Evolutionary conservation across 2,888 invertebrate species (phyloP), one percentile per base, ranked within the genome.

Genomic region (Dicycla oo): DNA sequence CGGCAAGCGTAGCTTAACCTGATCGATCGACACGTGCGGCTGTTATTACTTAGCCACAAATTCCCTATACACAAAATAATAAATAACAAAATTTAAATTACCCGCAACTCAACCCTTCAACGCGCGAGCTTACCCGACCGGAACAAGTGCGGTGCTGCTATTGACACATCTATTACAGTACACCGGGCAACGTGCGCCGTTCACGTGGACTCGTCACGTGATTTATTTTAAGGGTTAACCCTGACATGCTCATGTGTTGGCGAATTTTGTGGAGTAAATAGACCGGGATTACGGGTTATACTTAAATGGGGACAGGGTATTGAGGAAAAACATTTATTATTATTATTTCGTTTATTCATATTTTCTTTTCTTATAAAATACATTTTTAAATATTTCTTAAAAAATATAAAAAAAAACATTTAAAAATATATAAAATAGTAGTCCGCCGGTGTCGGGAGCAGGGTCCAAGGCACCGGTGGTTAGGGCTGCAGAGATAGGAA

Each of bases 201-300:
- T 78, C 78, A 81, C 80, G 81, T 80, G 78, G 64, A 51, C 64
- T 34, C 20, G n/a, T 65, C 69, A n/a, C 73, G 78, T 80, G 81
- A 69, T 73, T 78, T 73, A 79, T 79, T 69, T 80, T 73, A 65
- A 77, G 81, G 69, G 66, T 63, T 80, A 76, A 60, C 60, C 62
- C 54, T 63, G 73, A 73, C 30, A 51, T 53, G 68, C 40, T 63
- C 49, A 51, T 43, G 38, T 57, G 15, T 34, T 38, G 34, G 56
- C 15, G 40, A 53, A 51, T 69, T 66, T 69, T 47, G 30, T 40
- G 45, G 43, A 56, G 45, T 62, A 67, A 81, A 69, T 81, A n/a
- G 60, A 69, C 63, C 78, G 69, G 34, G 57, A 49, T 73, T 56
- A 64, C 58, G 15, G 56, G 58, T 49, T 69, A 80, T 62, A 61